These are phyloP conservation scores for Clitarchus hookeri DNA, from an alignment of 2,888 invertebrate genomes.

Conservation along the genomic window DNA sequence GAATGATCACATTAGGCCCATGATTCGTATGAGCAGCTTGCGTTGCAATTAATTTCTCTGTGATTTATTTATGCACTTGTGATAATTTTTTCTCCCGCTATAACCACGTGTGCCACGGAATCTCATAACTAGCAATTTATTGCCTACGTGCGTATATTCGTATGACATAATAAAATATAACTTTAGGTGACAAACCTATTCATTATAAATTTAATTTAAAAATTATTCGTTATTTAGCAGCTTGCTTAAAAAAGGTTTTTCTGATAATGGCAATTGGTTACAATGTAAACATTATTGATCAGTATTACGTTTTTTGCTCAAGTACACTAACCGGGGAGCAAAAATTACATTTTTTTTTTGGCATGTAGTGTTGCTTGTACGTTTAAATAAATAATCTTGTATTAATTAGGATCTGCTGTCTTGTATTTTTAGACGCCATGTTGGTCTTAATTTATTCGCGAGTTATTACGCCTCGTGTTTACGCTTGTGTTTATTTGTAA, in stretches of 20 bases:
- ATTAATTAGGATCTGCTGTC: not conserved
- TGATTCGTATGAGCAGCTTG: not conserved
- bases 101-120: not conserved
- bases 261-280: not conserved
- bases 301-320: not conserved
- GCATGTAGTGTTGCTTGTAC: not conserved
- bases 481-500: not conserved
- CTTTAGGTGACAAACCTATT: too few relatives aligned
- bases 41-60: not conserved
- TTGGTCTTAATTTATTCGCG: not conserved
- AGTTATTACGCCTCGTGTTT: not conserved
- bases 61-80: not conserved
- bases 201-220: too few relatives aligned
- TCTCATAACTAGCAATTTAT: not conserved
- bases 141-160: not conserved
- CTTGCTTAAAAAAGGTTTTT: not conserved
- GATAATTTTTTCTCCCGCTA: not conserved
- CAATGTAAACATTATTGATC: not conserved
- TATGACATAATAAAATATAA: too few relatives aligned
- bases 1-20: too few relatives aligned
- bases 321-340: not conserved
- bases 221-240: too few relatives aligned
- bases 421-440: conserved; percentile 6
- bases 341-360: not conserved
- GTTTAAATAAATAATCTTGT: not conserved